A percentile compares a stretch with the other conserved stretches of the same genome.
Evolutionary conservation across 1,140 invertebrate genomes (phyloP).

Genomic region (Drosophila bipectinata): DNA sequence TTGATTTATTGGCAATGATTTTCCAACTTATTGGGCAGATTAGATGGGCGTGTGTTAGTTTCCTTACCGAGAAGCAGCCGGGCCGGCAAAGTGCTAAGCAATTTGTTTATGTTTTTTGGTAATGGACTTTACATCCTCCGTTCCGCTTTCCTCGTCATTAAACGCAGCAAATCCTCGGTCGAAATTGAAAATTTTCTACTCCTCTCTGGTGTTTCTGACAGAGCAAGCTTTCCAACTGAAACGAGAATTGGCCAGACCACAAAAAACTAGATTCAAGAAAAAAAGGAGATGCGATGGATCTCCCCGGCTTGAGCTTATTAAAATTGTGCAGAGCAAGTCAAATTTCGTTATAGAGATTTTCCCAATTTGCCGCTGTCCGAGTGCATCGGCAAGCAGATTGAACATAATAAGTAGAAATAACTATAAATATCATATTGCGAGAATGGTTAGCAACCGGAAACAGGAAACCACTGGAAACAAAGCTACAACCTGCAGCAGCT

Average conservation of each 20-base stretch:
- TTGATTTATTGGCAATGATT: conserved; percentile 83
- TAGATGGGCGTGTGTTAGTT: conserved; percentile 73
- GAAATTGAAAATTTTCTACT: conserved; percentile 74
- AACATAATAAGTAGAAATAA: conserved; percentile 79
- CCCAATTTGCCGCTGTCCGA: conserved; percentile 4
- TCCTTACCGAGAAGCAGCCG: conserved; percentile 1
- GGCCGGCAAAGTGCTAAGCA: conserved; percentile 57
- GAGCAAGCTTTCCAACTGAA: conserved; percentile 72
- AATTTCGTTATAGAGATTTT: conserved; percentile 52
- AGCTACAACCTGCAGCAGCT: conserved; percentile 10
- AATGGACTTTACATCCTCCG: conserved; percentile 35
- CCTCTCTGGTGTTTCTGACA: conserved; percentile 67
- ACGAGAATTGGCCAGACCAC: conserved; percentile 53
- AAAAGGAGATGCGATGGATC: conserved; percentile 6
- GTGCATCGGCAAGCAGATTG: conserved; percentile 59
- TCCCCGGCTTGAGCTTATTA: conserved; percentile 49
- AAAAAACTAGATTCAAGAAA: background rate
- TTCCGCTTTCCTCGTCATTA: conserved; percentile 48
- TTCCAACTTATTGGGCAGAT: conserved; percentile 83
- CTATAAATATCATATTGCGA: conserved; percentile 79
- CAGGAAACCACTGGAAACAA: background rate
- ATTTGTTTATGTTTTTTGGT: conserved; percentile 72
- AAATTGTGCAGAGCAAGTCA: conserved; percentile 63
- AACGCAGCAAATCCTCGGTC: conserved; percentile 64
- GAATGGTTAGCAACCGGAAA: conserved; percentile 61